Percentiles rank a stretch among this genome's conserved stretches.
These are phyloP conservation scores for Melitaea athalia DNA, from an alignment of 2,888 invertebrate genomes.

Conservation along the genomic window DNA sequence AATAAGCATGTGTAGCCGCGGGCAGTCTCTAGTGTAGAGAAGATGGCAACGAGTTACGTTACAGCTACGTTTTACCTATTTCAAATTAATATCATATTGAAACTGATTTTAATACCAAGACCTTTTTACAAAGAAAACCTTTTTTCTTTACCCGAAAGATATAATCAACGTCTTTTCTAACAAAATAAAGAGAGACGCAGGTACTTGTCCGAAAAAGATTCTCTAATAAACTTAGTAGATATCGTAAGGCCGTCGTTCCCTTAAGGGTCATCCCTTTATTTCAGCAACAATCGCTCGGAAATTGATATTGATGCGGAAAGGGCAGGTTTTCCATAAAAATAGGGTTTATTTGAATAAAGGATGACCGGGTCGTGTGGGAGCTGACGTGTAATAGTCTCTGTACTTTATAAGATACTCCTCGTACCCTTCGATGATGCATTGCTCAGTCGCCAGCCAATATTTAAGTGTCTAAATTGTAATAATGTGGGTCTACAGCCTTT, in stretches of 20 bases:
- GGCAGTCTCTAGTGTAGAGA: background rate
- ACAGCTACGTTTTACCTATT: too few relatives aligned
- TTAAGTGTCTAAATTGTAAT: background rate
- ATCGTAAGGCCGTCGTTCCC: conserved; percentile 67
- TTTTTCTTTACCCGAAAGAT: conserved; percentile 23
- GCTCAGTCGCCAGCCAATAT: conserved; percentile 15
- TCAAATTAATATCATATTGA: too few relatives aligned
- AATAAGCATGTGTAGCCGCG: conserved; percentile 5
- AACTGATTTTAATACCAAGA: background rate
- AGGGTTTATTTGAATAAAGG: conserved; percentile 83
- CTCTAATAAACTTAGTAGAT: conserved; percentile 77
- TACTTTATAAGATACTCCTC: conserved; percentile 72
- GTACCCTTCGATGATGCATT: conserved; percentile 40
- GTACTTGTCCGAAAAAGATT: conserved; percentile 55
- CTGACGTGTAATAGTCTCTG: conserved; percentile 66
- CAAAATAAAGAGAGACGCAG: conserved; percentile 48
- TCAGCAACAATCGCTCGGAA: conserved; percentile 81
- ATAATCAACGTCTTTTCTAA: conserved; percentile 27
- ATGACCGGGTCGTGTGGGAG: conserved; percentile 68
- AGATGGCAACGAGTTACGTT: background rate
- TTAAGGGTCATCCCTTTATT: conserved; percentile 82
- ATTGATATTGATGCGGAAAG: conserved; percentile 83
- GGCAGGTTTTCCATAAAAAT: conserved; percentile 82
- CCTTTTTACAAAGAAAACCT: background rate
- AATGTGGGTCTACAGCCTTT: too few relatives aligned